phyloP scores from a whole-genome alignment of 2,888 invertebrate genomes.

The Pachliopta kotzebuea region DNA sequence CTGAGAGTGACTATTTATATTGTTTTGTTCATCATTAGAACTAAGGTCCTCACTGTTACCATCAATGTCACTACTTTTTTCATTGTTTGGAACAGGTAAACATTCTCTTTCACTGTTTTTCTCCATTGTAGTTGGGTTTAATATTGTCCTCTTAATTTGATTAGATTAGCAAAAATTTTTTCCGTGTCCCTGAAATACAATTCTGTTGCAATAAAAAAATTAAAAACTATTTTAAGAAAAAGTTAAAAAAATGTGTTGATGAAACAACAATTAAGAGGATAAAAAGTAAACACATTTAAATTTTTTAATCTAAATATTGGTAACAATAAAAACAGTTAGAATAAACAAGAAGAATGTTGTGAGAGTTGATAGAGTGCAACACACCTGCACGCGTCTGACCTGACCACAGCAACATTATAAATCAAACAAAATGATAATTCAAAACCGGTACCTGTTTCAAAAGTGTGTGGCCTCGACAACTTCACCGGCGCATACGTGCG shows the following conservation, averaged over 20 bases:
- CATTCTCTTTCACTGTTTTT: constrained; percentile 43
- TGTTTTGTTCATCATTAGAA: constrained; percentile 67
- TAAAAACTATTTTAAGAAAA: neutral
- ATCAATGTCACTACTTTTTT: constrained; percentile 67
- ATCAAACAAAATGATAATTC: constrained; percentile 77
- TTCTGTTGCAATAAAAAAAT: neutral
- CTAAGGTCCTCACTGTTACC: constrained; percentile 67
- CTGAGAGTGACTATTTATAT: constrained; percentile 68
- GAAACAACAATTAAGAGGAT: neutral
- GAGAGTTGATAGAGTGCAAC: constrained; percentile 41
- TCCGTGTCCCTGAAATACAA: constrained; percentile 58
- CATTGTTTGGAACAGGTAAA: constrained; percentile 54
- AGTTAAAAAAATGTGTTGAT: neutral
- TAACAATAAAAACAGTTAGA: neutral
- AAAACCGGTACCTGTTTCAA: constrained; percentile 79
- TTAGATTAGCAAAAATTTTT: constrained; percentile 34
- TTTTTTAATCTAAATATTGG: neutral
- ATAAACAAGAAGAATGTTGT: constrained; percentile 13
- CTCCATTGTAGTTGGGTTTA: constrained; percentile 35
- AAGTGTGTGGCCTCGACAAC: constrained; percentile 70
- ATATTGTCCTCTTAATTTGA: constrained; percentile 6
- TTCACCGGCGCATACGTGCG: constrained; percentile 60
- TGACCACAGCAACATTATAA: constrained; percentile 59
- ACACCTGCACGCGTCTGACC: constrained; percentile 49
- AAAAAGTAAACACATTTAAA: neutral